These are phyloP conservation scores for Agrochola macilenta DNA, from an alignment of 2,888 invertebrate genomes.

Conservation along the genomic window DNA sequence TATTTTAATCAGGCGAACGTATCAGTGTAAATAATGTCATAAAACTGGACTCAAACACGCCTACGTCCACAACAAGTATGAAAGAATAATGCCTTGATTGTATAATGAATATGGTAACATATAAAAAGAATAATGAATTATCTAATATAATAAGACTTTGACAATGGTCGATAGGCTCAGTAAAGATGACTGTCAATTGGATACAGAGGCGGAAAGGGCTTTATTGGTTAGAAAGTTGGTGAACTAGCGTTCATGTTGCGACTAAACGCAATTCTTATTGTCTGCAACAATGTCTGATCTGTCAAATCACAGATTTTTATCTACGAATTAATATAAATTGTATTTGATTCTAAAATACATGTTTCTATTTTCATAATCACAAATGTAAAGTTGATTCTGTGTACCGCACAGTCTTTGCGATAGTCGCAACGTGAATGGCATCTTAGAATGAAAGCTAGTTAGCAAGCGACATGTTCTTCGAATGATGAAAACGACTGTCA, in stretches of 20 bases:
- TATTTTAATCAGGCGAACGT: slow-evolving; percentile 40
- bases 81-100: slow-evolving; percentile 86
- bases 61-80: slow-evolving; percentile 79
- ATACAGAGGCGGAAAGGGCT: slow-evolving; percentile 79
- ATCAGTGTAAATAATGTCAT: slow-evolving; percentile 39
- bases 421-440: slow-evolving; percentile 50
- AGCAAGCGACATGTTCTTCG: slow-evolving; percentile 48
- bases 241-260: slow-evolving; percentile 49
- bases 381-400: slow-evolving; percentile 9
- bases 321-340: neutral
- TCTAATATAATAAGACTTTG: slow-evolving; percentile 88
- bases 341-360: slow-evolving; percentile 17
- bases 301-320: neutral
- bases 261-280: slow-evolving; percentile 10
- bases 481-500: slow-evolving; percentile 58
- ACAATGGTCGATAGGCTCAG: slow-evolving; percentile 83
- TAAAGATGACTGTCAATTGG: slow-evolving; percentile 84
- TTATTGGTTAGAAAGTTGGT: slow-evolving; percentile 71
- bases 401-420: neutral
- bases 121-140: slow-evolving; percentile 85
- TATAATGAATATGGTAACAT: slow-evolving; percentile 82
- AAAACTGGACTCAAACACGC: slow-evolving; percentile 42
- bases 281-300: neutral
- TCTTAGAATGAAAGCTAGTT: slow-evolving; percentile 39
- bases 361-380: slow-evolving; percentile 18